Evolutionary conservation across 2,888 invertebrate species (phyloP), one percentile per base, ranked within the genome.

Genomic region (Caenorhabditis becei): DNA sequence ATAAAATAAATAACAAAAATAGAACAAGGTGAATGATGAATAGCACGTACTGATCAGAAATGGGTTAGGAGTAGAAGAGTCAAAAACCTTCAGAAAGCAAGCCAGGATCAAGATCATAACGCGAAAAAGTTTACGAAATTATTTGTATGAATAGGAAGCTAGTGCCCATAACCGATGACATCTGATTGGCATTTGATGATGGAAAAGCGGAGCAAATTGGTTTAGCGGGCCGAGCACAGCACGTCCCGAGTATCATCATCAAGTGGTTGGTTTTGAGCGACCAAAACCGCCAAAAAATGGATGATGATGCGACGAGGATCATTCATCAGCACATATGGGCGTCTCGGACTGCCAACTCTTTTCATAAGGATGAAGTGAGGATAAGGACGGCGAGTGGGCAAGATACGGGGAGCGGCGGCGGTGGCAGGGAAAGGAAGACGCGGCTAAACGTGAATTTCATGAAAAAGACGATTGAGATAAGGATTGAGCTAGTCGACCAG

Each of bases 311-410:
- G 66, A 75, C 75, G 59, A 75, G 59, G 66, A 75, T 75, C 66
- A 75, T 75, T 75, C 75, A 75, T 75, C 75, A 75, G 66, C 66
- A 75, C 66, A 67, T 66, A 58, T 66, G 53, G 44, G 61, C 66
- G 75, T 66, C 75, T 75, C 75, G 66, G 66, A 67, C 75, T 75
- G 53, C 66, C 75, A 75, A 66, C 61, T 54, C 75, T 75, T 66
- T 67, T 75, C 61, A 75, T 61, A 75, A 75, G 75, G 75, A 75
- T 75, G 66, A 75, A 66, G 51, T 66, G 61, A 75, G 75, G 66
- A 75, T 75, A 66, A 61, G 75, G 75, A 75, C 16, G 26, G 63
- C 23, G 32, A 41, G 51, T 14, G 16, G 16, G 11, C n/a, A 47
- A 11, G 47, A 47, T 18, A 18, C 2, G 35, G 58, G 47, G 61